Evolutionary conservation across 2,113 vertebrate genomes (phyloP), one percentile per base, ranked within the genome.

Genomic region (Brachyhypopomus gauderio): DNA sequence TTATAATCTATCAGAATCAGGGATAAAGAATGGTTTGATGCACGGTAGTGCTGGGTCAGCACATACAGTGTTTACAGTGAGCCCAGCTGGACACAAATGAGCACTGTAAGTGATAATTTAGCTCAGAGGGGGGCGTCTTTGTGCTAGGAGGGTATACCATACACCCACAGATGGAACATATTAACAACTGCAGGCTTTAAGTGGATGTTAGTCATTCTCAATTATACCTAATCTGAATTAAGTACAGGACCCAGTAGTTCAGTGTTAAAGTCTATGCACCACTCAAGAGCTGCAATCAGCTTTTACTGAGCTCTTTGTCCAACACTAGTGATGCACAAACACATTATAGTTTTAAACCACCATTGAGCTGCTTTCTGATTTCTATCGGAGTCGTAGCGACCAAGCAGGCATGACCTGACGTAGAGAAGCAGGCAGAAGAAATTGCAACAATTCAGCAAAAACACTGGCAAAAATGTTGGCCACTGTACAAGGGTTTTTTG

Each of bases 91-190:
- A 52, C 45, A 52, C 45, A 52, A 52, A 52, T 14, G 8, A 52
- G 45, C 45, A 52, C 45, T 52, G 9, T 11, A 45, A 45, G 41
- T 45, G 41, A 45, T 45, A 45, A 45, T 45, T 45, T 45, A 45
- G 41, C 41, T 4, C 41, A 1, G 41, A 6, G 45, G 45, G 11
- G 45, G 45, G 12, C n/a, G 45, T 0, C 2, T 52, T 67, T 71
- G 55, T 63, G 45, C 62, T 60, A 25, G 22, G 45, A 30, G 23
- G 3, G 52, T 77, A 73, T 80, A 36, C 45, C 75, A 55, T 36
- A 30, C 4, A 73, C 66, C 48, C 22, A 74, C 86, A 88, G 45
- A 72, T 88, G 85, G 86, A 86, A 86, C n/a, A 56, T 22, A 84
- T 88, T 83, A 84, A 19, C 36, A 36, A 64, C 34, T 62, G 45